phyloP scores from a whole-genome alignment of 2,888 invertebrate genomes.

The Agonopterix alstromeriana region DNA sequence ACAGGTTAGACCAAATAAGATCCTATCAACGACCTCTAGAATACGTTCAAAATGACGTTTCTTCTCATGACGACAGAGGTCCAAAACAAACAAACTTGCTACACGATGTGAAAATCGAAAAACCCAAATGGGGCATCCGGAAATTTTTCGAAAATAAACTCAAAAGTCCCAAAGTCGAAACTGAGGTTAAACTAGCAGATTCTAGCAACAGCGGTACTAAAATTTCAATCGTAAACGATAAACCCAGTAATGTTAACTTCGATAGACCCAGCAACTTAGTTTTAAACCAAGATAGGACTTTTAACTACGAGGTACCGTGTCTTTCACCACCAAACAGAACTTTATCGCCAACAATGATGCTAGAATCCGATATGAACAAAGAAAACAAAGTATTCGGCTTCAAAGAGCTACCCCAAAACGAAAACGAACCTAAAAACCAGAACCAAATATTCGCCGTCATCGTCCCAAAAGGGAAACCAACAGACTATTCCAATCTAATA shows the following conservation, averaged over 20 bases:
- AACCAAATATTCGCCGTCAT: constrained; percentile 69
- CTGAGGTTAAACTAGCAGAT: constrained; percentile 72
- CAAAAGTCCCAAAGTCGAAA: constrained; percentile 57
- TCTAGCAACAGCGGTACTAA: constrained; percentile 26
- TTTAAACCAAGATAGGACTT: constrained; percentile 39
- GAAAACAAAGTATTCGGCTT: constrained; percentile 65
- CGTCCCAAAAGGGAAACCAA: constrained; percentile 57
- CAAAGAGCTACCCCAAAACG: constrained; percentile 50
- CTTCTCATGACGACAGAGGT: constrained; percentile 46
- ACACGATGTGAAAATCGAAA: constrained; percentile 49
- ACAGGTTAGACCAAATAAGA: constrained; percentile 46
- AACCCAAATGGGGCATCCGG: constrained; percentile 58
- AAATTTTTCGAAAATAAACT: constrained; percentile 58
- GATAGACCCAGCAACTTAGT: constrained; percentile 52
- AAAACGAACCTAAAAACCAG: constrained; percentile 29
- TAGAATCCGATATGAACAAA: constrained; percentile 44
- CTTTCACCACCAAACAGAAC: constrained; percentile 68
- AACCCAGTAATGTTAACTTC: constrained; percentile 39
- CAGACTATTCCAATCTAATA: constrained; percentile 22
- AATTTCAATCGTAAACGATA: constrained; percentile 50
- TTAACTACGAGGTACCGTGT: constrained; percentile 56
- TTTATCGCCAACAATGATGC: constrained; percentile 61
- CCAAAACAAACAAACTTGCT: constrained; percentile 64
- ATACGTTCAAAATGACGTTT: constrained; percentile 85
- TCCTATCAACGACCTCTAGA: constrained; percentile 71